phyloP scores from a whole-genome alignment of 2,797 vertebrate genomes.

The Decapterus maruadsi region DNA sequence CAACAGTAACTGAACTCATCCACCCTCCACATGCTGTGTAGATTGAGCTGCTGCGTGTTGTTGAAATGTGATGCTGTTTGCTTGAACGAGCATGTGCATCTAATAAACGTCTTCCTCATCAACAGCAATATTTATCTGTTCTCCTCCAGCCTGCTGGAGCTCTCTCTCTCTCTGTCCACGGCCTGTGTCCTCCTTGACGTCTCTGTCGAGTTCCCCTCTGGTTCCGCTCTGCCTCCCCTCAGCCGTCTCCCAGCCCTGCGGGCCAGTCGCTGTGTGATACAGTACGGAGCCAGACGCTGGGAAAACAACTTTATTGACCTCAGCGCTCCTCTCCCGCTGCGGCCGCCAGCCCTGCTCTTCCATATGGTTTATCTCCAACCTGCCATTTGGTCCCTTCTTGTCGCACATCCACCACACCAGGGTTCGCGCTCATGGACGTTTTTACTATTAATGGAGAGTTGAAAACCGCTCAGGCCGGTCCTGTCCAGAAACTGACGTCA shows the following conservation, averaged over 20 bases:
- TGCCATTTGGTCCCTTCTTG: slow-evolving; percentile 52
- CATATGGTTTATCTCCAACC: slow-evolving; percentile 61
- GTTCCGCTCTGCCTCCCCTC: slow-evolving; percentile 17
- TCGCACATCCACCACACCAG: slow-evolving; percentile 19
- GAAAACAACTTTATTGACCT: slow-evolving; percentile 56
- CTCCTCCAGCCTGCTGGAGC: not conserved
- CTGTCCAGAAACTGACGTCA: slow-evolving; percentile 15
- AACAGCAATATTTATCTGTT: not conserved
- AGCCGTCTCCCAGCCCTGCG: slow-evolving; percentile 18
- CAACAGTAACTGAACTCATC: slow-evolving; percentile 18
- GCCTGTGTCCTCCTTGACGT: slow-evolving; percentile 16
- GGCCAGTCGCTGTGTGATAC: slow-evolving; percentile 17
- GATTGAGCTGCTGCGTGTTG: slow-evolving; percentile 23
- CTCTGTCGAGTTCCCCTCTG: slow-evolving; percentile 20
- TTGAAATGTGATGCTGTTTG: slow-evolving; percentile 31
- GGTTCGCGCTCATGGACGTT: slow-evolving; percentile 31
- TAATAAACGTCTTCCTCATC: slow-evolving; percentile 31
- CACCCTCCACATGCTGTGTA: slow-evolving; percentile 44
- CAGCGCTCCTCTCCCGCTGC: slow-evolving; percentile 30
- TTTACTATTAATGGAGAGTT: slow-evolving; percentile 49
- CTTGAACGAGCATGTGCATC: slow-evolving; percentile 42
- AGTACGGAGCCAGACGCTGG: slow-evolving; percentile 40
- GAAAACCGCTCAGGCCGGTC: slow-evolving; percentile 20
- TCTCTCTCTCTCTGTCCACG: not conserved
- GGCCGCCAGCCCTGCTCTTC: slow-evolving; percentile 33